Percentiles rank a stretch among this genome's conserved stretches.
These are phyloP conservation scores for Mesochorus sp. DNA, from an alignment of 2,888 invertebrate species.

Conservation along the genomic window DNA sequence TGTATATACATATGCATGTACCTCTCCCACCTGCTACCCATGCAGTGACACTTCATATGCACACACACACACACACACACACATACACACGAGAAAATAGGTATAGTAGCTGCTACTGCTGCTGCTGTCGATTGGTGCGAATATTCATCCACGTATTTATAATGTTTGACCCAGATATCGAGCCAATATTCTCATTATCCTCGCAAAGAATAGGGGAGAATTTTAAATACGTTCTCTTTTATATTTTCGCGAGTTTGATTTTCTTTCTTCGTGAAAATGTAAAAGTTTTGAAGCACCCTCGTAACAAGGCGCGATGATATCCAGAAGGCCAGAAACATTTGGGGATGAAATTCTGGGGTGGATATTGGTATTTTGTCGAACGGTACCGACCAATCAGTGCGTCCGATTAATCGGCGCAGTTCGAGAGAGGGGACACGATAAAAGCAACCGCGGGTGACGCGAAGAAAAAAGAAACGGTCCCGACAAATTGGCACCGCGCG, in stretches of 20 bases:
- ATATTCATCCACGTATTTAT: neutral
- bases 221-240: too few species aligned
- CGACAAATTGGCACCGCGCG: constrained; percentile 57
- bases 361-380: constrained; percentile 57
- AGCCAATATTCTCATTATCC: neutral
- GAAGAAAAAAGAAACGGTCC: constrained; percentile 25
- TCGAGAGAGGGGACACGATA: constrained; percentile 30
- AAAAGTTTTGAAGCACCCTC: too few species aligned
- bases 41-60: neutral
- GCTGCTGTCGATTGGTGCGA: neutral
- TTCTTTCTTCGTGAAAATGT: too few species aligned
- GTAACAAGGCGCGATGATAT: neutral
- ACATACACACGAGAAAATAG: neutral
- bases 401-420: constrained; percentile 53
- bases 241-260: neutral
- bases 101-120: neutral
- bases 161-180: neutral
- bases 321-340: constrained; percentile 4
- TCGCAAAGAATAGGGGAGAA: too few species aligned
- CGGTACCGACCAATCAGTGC: constrained; percentile 58
- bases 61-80: neutral
- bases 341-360: constrained; percentile 16
- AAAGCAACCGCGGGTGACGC: constrained; percentile 9
- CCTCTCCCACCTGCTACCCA: too few species aligned
- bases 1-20: neutral